phyloP scores from a whole-genome alignment of 2,113 vertebrate genomes.

The Phaethornis superciliosus region DNA sequence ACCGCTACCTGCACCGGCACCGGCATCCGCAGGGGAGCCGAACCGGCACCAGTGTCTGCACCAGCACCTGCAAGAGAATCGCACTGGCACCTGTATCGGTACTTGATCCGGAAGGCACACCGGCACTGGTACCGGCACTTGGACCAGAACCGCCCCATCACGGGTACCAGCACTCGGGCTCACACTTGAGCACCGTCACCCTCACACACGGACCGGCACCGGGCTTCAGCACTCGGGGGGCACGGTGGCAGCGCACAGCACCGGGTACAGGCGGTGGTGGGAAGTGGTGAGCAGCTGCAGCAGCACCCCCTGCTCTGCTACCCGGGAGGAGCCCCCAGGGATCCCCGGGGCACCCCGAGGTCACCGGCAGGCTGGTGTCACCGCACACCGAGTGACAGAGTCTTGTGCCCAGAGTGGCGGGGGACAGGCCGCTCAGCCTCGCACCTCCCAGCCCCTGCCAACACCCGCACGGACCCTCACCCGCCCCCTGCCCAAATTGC shows the following conservation, averaged over 20 bases:
- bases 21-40: not conserved
- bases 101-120: too few species aligned
- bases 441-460: rapidly evolving
- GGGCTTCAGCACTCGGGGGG: not conserved
- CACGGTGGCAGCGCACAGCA: not conserved
- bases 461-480: not conserved
- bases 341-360: not conserved
- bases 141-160: not conserved
- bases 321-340: rapidly evolving
- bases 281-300: not conserved
- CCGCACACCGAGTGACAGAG: not conserved
- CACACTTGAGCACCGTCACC: not conserved
- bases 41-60: not conserved
- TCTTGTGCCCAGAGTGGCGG: rapidly evolving
- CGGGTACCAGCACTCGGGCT: not conserved
- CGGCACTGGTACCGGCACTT: not conserved
- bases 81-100: not conserved
- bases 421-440: not conserved
- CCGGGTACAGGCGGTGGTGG: not conserved
- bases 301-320: not conserved
- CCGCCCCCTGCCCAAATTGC: rapidly evolving
- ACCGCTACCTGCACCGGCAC: not conserved
- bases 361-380: not conserved
- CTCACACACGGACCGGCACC: not conserved
- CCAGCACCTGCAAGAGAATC: not conserved